Evolutionary conservation across 2,888 invertebrate species (phyloP), one percentile per base, ranked within the genome.

Genomic region (Gandaritis pyraliata): DNA sequence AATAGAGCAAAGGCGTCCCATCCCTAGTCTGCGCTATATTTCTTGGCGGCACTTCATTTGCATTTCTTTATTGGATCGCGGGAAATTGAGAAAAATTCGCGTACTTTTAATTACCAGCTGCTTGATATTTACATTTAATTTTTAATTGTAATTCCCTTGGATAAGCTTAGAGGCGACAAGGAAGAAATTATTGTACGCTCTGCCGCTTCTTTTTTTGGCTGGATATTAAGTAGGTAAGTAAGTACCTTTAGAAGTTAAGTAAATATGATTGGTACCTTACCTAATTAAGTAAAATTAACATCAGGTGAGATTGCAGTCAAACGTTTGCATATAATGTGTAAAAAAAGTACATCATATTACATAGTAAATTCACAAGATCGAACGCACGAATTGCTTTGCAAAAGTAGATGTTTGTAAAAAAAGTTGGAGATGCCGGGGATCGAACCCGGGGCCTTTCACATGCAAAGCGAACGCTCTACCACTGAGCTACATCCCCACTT

Each of bases 391-490:
- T 6, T 3, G 23, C 23, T 23, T 23, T 23, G 23, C 23, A 23
- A 23, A 23, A 6, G 23, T 23, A 23, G 6, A 23, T 23, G 23
- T 6, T 23, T 23, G 1, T 23, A 23, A 58, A 77, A n/a, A 80
- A 79, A 71, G 36, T 67, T 95, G 95, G 96, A 95, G 95, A 95
- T 96, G 95, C 96, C 95, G 96, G 96, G 97, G 96, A 96, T 97
- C 95, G 97, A 97, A 97, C 97, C 96, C 97, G 96, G 96, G 96
- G 95, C 97, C 97, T 97, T 97, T 97, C 97, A 96, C 97, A 97
- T 97, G 97, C 97, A 97, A 97, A 97, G 97, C 97, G 97, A 97
- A 97, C 97, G 97, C 97, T 97, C 97, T 97, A 97, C 97, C 97
- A 97, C 97, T 97, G 97, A 97, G 97, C 97, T 97, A 97, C 96